Conservation (phyloP, 2,113 vertebrate species). For the Cricetomys ansorgei region DNA sequence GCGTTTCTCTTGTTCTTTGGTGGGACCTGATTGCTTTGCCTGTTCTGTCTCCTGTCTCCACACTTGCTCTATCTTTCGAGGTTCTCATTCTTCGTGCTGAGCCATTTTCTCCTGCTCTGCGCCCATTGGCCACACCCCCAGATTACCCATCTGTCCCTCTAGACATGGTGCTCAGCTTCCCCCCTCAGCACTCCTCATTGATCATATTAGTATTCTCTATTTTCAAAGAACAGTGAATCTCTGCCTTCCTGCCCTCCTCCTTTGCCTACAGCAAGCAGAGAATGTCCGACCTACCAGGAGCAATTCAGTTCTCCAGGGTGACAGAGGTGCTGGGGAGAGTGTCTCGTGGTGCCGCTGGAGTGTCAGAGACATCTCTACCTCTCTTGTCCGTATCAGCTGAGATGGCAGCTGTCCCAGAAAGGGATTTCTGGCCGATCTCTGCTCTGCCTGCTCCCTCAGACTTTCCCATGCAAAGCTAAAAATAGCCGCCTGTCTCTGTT, state of each 20-base stretch:
- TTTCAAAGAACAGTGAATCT: neutral
- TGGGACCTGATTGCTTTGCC: fast-evolving
- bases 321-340: neutral
- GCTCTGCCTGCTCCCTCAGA: slow-evolving; percentile 35
- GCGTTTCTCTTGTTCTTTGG: neutral
- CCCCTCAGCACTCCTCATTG: neutral
- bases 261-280: neutral
- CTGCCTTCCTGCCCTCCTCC: neutral
- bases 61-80: neutral
- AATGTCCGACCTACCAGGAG: neutral
- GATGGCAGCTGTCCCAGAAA: slow-evolving; percentile 31
- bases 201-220: neutral
- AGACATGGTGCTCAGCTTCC: neutral
- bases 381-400: slow-evolving; percentile 14
- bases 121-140: neutral
- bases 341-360: neutral
- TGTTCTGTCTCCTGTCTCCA: neutral
- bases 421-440: neutral
- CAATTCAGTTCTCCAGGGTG: neutral
- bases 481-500: slow-evolving; percentile 48
- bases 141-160: neutral
- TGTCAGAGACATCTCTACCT: neutral
- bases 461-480: slow-evolving; percentile 69
- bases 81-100: neutral
- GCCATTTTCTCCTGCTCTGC: neutral